A percentile compares a stretch with the other conserved stretches of the same genome.
These are phyloP conservation scores for Argyra leucocephala DNA, from an alignment of 2,888 invertebrate species.

Conservation along the genomic window DNA sequence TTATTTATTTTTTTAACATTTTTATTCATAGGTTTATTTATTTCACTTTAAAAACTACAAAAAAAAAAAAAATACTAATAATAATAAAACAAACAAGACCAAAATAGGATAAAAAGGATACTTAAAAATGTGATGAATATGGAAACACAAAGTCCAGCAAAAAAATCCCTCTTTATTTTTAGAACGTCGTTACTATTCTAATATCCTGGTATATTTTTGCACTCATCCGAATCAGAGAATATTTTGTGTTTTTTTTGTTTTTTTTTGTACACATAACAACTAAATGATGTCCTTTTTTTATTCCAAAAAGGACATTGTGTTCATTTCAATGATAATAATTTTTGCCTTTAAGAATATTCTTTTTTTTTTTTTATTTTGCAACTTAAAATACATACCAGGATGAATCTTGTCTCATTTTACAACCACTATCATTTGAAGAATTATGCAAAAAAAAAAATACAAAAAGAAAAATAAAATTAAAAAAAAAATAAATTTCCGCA, in stretches of 20 bases:
- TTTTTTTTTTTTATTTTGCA: too few relatives aligned
- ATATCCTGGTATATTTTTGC: too few relatives aligned
- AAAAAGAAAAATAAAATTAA: too few relatives aligned
- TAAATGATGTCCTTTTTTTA: background rate
- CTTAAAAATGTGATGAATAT: background rate
- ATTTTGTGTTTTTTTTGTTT: too few relatives aligned
- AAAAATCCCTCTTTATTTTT: too few relatives aligned
- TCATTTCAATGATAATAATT: constrained; percentile 1
- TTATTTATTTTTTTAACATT: background rate
- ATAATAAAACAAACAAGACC: background rate
- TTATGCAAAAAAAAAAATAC: background rate
- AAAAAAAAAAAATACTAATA: background rate
- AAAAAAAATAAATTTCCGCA: background rate
- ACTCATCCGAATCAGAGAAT: too few relatives aligned
- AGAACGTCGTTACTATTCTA: too few relatives aligned
- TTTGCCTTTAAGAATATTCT: too few relatives aligned
- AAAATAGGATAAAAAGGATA: background rate
- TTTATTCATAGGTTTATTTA: constrained; percentile 3
- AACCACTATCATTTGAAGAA: background rate
- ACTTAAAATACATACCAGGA: background rate
- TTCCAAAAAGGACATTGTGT: background rate
- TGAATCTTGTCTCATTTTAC: background rate
- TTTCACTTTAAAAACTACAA: background rate
- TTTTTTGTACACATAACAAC: too few relatives aligned
- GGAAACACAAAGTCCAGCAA: too few relatives aligned